These are phyloP conservation scores for Ochlodes sylvanus DNA, from an alignment of 2,888 invertebrate species.

Conservation along the genomic window DNA sequence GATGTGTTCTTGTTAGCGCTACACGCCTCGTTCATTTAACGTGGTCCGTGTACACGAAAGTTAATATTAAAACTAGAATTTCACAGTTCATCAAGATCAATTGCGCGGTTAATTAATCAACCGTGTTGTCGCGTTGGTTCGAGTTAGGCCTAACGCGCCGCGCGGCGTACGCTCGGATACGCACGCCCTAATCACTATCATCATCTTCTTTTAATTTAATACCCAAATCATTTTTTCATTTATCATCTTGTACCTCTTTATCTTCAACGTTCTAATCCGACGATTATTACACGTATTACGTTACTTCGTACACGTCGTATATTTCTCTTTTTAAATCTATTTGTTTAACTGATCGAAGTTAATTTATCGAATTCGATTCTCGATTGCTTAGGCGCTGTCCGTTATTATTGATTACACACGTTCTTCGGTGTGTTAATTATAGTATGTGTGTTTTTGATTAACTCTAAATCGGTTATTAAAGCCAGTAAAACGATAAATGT, in stretches of 20 bases:
- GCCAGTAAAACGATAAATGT: slow-evolving; percentile 38
- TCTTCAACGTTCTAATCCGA: slow-evolving; percentile 71
- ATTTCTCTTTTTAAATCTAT: slow-evolving; percentile 67
- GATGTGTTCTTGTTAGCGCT: slow-evolving; percentile 36
- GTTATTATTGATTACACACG: slow-evolving; percentile 79
- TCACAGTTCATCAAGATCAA: slow-evolving; percentile 65
- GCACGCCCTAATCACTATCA: slow-evolving; percentile 73
- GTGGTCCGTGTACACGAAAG: slow-evolving; percentile 43
- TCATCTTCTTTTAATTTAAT: slow-evolving; percentile 64
- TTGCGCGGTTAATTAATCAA: slow-evolving; percentile 71
- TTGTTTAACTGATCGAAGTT: slow-evolving; percentile 72
- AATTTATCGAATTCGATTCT: slow-evolving; percentile 67
- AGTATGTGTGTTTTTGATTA: slow-evolving; percentile 69
- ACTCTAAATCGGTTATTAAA: slow-evolving; percentile 60
- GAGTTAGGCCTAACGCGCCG: slow-evolving; percentile 79
- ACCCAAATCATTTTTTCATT: slow-evolving; percentile 79
- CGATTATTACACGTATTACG: slow-evolving; percentile 80
- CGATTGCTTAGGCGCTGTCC: slow-evolving; percentile 63
- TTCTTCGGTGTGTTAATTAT: slow-evolving; percentile 72
- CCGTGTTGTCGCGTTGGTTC: slow-evolving; percentile 59
- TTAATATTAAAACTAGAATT: slow-evolving; percentile 50
- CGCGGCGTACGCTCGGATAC: slow-evolving; percentile 68
- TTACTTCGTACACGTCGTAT: slow-evolving; percentile 74
- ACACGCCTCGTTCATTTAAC: slow-evolving; percentile 30
- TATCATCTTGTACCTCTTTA: slow-evolving; percentile 73